phyloP scores from a whole-genome alignment of 2,888 invertebrate species.

The Cataglyphis altisquamis region DNA sequence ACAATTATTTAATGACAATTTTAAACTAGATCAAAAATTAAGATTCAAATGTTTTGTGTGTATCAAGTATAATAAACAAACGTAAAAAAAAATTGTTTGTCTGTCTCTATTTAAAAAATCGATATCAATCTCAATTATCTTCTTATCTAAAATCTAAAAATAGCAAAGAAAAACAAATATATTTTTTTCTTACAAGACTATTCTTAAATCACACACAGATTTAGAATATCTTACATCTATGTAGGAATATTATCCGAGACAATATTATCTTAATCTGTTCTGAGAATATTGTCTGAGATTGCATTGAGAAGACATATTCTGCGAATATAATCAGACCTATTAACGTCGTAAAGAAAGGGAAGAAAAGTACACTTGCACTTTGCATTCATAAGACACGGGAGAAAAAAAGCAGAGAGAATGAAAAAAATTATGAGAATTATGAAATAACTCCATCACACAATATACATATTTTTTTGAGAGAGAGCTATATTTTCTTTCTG shows the following conservation, averaged over 20 bases:
- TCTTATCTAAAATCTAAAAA: conserved; percentile 36
- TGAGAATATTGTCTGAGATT: background rate
- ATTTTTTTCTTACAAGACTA: conserved; percentile 24
- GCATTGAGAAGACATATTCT: conserved; percentile 20
- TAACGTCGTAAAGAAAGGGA: background rate
- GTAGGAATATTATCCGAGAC: background rate
- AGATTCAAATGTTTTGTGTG: background rate
- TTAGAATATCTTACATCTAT: conserved; percentile 10
- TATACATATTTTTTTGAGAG: background rate
- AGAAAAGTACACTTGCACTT: background rate
- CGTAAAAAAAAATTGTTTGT: background rate
- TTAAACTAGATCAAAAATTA: background rate
- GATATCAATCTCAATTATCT: background rate
- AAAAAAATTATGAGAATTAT: background rate
- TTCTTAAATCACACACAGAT: background rate
- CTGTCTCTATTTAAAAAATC: background rate
- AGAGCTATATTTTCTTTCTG: background rate
- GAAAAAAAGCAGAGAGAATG: background rate
- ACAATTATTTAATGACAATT: background rate
- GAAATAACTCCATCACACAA: background rate
- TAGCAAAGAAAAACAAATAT: conserved; percentile 15
- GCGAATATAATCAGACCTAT: conserved; percentile 15
- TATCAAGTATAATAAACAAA: background rate
- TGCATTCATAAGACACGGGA: background rate
- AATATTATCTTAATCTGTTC: conserved; percentile 4